phyloP scores from a whole-genome alignment of 2,113 vertebrate genomes.

The Sebastes schlegelii region DNA sequence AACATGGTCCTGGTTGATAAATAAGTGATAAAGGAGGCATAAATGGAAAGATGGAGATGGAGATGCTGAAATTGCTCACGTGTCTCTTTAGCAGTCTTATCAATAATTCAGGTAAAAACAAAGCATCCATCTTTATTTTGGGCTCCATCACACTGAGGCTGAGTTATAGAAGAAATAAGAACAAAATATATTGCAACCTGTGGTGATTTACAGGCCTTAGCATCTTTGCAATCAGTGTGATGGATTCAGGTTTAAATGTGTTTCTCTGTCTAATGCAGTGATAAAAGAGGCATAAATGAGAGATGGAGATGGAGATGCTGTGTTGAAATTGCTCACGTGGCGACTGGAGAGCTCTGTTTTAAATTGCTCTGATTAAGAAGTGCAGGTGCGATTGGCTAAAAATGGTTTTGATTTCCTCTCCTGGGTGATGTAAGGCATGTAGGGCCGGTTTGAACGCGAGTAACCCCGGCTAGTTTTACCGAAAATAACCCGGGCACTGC shows the following conservation, averaged over 20 bases:
- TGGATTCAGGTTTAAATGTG: neutral
- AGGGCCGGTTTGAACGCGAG: constrained; percentile 83
- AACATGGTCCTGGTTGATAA: neutral
- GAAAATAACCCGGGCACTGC: constrained; percentile 89
- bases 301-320: neutral
- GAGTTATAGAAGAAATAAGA: neutral
- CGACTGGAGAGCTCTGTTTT: constrained; percentile 35
- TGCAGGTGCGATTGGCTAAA: constrained; percentile 63
- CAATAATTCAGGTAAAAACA: neutral
- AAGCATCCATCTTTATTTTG: constrained; percentile 12
- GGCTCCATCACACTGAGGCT: neutral
- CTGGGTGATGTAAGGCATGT: constrained; percentile 80
- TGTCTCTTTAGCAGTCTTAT: neutral
- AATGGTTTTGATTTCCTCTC: constrained; percentile 70
- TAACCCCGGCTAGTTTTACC: constrained; percentile 84
- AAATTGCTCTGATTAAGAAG: constrained; percentile 58
- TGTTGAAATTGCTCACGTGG: constrained; percentile 7
- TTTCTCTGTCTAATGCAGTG: neutral
- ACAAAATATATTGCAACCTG: neutral
- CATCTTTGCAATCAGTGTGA: neutral
- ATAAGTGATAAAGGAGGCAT: neutral
- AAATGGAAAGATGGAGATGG: neutral
- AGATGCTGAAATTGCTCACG: neutral
- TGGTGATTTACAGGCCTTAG: neutral
- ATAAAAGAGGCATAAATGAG: neutral